Base-by-base conservation (phyloP, 2,888 invertebrate genomes). In the Falcaria lacertinaria region DNA sequence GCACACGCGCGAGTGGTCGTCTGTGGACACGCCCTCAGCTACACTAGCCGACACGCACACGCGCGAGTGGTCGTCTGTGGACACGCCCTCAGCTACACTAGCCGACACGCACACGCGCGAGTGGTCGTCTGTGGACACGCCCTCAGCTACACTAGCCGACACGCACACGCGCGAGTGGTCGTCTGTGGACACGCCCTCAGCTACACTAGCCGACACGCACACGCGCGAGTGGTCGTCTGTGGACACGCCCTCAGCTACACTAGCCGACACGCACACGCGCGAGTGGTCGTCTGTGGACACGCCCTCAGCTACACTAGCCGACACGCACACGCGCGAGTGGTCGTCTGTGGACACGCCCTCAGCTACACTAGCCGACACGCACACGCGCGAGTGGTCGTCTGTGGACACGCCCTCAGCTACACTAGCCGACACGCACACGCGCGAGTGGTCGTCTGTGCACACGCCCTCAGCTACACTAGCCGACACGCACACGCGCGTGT, bases 391-490 rank as follows among this genome's bases (percentile, higher is more conserved):
- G n/a, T n/a, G n/a, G n/a, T n/a, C n/a, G 83, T 96, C 96, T 96
- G 74, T 11, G 70, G 75, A 60, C 41, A 55, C 44, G 47, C 40
- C 49, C 33, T 41, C 7, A 33, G 4, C 22, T 15, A 37, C 11
- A 1, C 11, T 7, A 1, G 94, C 92, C 48, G 96, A 92, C 68
- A 98, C 91, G 70, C 95, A 94, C 17, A 98, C 97, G 52, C 97
- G 92, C 34, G 95, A 96, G 75, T 98, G 97, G 84, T 98, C 98
- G 83, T 96, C 96, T 96, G 74, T 11, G 70, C 75, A 60, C 41
- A 55, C 44, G 47, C 40, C 49, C 33, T 41, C 7, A 33, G 4
- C 22, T 15, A 37, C 11, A 1, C 11, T 7, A 1, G 15, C 16
- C 7, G 19, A 33, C 11, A 39, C n/a, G 38, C 17, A 16, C 13